These are phyloP conservation scores for Nowickia ferox DNA, from an alignment of 2,888 invertebrate species.

Conservation along the genomic window DNA sequence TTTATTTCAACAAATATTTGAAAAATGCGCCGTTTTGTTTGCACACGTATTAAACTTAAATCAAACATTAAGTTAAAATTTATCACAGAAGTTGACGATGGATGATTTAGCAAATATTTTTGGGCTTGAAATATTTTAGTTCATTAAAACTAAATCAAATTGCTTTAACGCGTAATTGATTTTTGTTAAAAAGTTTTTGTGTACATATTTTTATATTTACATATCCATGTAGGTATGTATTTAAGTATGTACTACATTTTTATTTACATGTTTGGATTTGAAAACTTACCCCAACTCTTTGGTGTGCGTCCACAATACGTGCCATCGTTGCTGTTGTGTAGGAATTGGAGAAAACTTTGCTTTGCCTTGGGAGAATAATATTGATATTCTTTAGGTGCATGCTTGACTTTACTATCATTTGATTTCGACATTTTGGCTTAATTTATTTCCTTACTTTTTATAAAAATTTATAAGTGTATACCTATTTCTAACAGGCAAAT, in stretches of 20 bases:
- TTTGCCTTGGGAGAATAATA: slow-evolving; percentile 79
- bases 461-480: not conserved
- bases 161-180: too few relatives aligned
- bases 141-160: too few relatives aligned
- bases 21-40: too few relatives aligned
- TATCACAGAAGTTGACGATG: too few relatives aligned
- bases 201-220: not conserved
- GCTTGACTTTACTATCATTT: slow-evolving; percentile 76
- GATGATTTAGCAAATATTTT: too few relatives aligned
- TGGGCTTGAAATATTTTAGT: too few relatives aligned
- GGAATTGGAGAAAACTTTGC: slow-evolving; percentile 76
- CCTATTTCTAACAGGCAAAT: slow-evolving; percentile 1
- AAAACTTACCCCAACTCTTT: slow-evolving; percentile 82
- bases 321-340: slow-evolving; percentile 79
- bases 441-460: slow-evolving; percentile 34
- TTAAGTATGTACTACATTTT: not conserved
- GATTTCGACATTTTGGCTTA: slow-evolving; percentile 78
- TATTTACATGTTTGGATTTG: not conserved
- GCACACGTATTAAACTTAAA: too few relatives aligned
- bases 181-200: not conserved
- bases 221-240: not conserved
- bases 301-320: slow-evolving; percentile 80
- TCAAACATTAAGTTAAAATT: too few relatives aligned
- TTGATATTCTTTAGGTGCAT: slow-evolving; percentile 75
- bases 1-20: not conserved